Conservation (phyloP, 2,113 vertebrate species). For the Saimiri boliviensis region DNA sequence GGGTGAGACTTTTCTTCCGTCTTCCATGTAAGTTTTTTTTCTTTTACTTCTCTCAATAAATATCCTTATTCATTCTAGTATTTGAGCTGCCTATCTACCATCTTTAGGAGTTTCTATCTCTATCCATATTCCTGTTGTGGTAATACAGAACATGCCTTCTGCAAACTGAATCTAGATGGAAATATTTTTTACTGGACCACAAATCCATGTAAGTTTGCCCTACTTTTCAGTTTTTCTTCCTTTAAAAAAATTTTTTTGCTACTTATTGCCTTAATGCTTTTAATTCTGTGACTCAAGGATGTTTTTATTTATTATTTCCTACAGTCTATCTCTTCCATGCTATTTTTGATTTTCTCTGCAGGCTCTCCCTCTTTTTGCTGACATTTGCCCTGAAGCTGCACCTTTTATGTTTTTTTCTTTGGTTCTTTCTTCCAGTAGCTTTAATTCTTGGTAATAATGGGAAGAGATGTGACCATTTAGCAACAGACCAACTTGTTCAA, state of each 20-base stretch:
- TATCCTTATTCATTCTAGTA: background rate
- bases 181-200: background rate
- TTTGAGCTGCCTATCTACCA: background rate
- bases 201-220: background rate
- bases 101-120: background rate
- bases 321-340: background rate
- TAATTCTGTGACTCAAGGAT: background rate
- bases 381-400: background rate
- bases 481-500: background rate
- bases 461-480: background rate
- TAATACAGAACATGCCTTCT: background rate
- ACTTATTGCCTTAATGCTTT: background rate
- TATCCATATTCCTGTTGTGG: background rate
- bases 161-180: background rate
- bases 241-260: background rate
- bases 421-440: slow-evolving; percentile 1
- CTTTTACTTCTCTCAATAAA: background rate
- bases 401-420: background rate
- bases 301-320: background rate
- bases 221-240: background rate
- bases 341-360: background rate
- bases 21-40: background rate
- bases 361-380: background rate
- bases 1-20: background rate
- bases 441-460: background rate